Evolutionary conservation across 2,888 invertebrate genomes (phyloP).

Genomic region (Euspilapteryx auroguttella): DNA sequence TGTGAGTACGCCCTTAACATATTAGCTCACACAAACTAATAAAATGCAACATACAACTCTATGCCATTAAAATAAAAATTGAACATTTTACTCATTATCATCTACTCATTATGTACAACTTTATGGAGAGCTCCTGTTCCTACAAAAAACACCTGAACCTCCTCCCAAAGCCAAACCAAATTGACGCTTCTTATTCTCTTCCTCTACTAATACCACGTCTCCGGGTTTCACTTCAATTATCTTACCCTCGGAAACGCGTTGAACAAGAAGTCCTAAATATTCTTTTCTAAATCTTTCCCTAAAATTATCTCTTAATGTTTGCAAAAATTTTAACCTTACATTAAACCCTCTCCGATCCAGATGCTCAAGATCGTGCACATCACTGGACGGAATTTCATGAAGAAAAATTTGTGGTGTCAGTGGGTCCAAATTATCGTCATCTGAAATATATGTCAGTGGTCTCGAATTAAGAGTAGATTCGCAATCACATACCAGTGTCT

Average conservation of each 20-base stretch:
- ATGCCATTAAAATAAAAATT: no score
- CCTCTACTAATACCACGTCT: not conserved
- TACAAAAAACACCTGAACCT: no score
- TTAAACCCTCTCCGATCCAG: not conserved
- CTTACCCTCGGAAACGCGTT: not conserved
- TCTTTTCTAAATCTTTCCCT: not conserved
- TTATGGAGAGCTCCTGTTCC: no score
- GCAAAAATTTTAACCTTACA: not conserved
- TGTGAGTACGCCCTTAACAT: no score
- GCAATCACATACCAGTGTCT: not conserved
- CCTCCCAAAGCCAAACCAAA: no score
- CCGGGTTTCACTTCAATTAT: not conserved
- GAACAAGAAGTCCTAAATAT: not conserved
- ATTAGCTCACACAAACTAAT: no score
- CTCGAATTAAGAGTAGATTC: not conserved
- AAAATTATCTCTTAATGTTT: not conserved
- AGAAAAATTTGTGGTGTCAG: not conserved
- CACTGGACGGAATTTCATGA: slow-evolving; percentile 8
- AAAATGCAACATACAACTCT: no score
- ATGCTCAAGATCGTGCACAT: not conserved
- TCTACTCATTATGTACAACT: no score
- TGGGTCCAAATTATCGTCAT: not conserved
- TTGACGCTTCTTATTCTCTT: not conserved
- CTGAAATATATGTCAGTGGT: not conserved
- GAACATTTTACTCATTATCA: no score